phyloP scores from a whole-genome alignment of 53 echinoderm and acorn worm species.

The Stichopus horrens region DNA sequence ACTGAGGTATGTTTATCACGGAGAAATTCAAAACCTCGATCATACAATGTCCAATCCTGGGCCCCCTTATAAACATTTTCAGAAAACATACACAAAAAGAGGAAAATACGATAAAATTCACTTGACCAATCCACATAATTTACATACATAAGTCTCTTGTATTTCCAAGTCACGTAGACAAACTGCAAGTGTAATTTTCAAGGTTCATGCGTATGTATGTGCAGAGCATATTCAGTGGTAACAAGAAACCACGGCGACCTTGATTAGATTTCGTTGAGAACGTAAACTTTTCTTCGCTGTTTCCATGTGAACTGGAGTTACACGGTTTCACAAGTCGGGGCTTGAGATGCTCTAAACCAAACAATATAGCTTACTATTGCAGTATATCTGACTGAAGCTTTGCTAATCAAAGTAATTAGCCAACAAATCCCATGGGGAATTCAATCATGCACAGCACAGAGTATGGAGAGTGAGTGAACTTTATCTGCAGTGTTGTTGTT shows the following conservation, averaged over 20 bases:
- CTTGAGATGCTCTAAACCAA: not conserved
- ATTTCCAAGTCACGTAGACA: not conserved
- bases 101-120: not conserved
- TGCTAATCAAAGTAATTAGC: conserved; percentile 31
- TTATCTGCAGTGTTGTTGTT: not conserved
- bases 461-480: no score
- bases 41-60: no score
- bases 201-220: not conserved
- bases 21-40: no score
- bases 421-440: conserved; percentile 19
- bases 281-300: conserved; percentile 2
- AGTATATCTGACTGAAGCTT: not conserved
- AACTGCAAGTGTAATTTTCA: not conserved
- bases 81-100: no score
- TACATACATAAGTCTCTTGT: not conserved
- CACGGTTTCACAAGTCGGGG: not conserved
- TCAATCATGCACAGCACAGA: not conserved
- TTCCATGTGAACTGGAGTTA: not conserved
- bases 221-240: not conserved
- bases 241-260: not conserved
- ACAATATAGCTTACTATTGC: not conserved
- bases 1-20: no score
- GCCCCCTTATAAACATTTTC: no score
- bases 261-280: not conserved
- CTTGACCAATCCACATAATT: not conserved